Evolutionary conservation across 2,888 invertebrate genomes (phyloP), one percentile per base, ranked within the genome.

Genomic region (Pterostichus madidus): DNA sequence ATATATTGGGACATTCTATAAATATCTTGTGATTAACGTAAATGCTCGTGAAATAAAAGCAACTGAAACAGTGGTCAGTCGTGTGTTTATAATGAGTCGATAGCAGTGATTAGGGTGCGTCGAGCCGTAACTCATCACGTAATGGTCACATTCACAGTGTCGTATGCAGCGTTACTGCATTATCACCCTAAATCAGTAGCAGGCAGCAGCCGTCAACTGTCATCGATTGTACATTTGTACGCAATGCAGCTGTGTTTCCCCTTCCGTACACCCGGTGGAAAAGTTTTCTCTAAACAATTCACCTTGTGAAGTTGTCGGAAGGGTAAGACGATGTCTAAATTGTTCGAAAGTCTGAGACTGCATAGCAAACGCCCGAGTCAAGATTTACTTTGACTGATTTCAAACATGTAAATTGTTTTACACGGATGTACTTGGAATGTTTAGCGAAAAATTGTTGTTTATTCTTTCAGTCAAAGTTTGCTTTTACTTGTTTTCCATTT

Each of bases 151-250:
- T 39, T 44, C 39, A 71, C 8, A 71, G 59, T 77, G 35, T 56
- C 59, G 10, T 31, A 15, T 75, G 56, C 17, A 77, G 77, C 17
- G 35, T n/a, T 17, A 13, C 39, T 0, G 53, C 49, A 77, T 56
- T 39, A 77, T 56, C 77, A 39, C 56, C 56, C 77, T 77, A 77
- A 77, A 77, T 77, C 77, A 56, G 53, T 59, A 5, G 44, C 15
- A 17, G 15, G 13, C 56, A 17, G 44, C 68, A 71, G 17, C 77
- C 56, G 77, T 77, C 77, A 77, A 56, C 53, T 77, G 77, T 77
- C 77, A 77, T 77, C 77, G 77, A 77, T 77, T 77, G 56, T 39
- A 56, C 77, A 53, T 64, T 64, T 64, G 64, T 64, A 35, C 35
- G 64, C 64, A 64, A 32, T 64, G 64, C 64, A 64, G 32, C n/a